Evolutionary conservation across 2,797 vertebrate genomes (phyloP), one percentile per base, ranked within the genome.

Genomic region (Lindbergichthys nudifrons): DNA sequence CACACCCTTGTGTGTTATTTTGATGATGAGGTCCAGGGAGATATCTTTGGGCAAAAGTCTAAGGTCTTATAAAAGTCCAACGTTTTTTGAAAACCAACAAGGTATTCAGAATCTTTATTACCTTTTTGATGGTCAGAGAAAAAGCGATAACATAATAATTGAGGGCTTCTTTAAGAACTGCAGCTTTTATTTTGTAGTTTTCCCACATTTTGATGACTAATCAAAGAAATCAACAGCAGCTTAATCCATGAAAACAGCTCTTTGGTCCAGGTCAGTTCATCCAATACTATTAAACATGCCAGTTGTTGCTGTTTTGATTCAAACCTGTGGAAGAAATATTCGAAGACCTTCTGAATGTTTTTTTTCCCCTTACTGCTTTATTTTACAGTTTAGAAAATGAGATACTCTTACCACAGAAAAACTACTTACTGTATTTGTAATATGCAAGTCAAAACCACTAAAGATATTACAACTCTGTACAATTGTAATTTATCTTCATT

Each of bases 21-120:
- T 84, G 79, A 88, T 74, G 85, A 84, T 76, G 83, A 76, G 70
- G 78, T 87, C 84, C 75, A 75, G 65, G 65, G 51, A 81, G 70
- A 75, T 83, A 85, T 70, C 45, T 80, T 11, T 60, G 39, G 21
- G 19, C 19, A 47, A 57, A 57, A 70, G 61, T 67, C 65, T 58
- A n/a, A 81, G 19, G 51, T 80, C 57, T 51, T 32, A 12, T 60
- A 71, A 78, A 63, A 70, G 46, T 65, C 48, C 51, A 64, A 68
- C 18, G 16, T 14, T 30, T 60, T 61, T 77, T 50, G 14, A 18
- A 81, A 67, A 77, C 63, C 79, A 78, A 77, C 36, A 4, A 10
- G 3, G 7, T 57, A 0, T 57, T 59, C 11, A 26, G 18, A 47
- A 68, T 78, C 71, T 62, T 59, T 48, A n/a, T 70, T 56, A 70